Conservation (phyloP, 1,140 invertebrate species). For the Leptonema lineaticorne region DNA sequence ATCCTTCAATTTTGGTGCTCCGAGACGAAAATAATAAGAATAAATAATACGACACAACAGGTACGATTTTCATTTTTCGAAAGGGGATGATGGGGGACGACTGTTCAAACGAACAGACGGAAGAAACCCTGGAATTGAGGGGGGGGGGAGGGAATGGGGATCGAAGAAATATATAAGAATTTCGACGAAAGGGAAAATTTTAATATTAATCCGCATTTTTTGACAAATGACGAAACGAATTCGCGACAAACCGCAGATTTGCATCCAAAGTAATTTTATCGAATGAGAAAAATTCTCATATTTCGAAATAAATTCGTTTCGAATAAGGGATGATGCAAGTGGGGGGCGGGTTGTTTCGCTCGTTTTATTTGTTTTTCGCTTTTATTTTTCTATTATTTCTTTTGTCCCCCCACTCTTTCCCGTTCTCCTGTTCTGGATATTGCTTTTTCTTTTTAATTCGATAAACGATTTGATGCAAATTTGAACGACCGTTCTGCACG, state of each 20-base stretch:
- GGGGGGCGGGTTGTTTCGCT: background rate
- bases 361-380: no score
- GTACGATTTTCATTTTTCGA: no score
- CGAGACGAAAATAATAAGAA: conserved; percentile 18
- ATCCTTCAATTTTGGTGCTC: background rate
- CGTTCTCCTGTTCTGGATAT: no score
- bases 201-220: conserved; percentile 29
- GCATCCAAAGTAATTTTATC: background rate
- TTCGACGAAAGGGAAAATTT: conserved; percentile 20
- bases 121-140: no score
- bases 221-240: conserved; percentile 19
- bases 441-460: no score
- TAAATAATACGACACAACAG: conserved; percentile 19
- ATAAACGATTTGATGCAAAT: no score
- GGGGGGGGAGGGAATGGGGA: background rate
- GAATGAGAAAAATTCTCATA: background rate
- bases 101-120: no score
- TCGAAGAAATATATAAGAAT: background rate
- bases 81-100: no score
- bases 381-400: no score
- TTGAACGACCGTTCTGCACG: no score
- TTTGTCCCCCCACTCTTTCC: no score
- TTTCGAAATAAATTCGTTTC: background rate
- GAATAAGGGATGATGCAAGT: no score
- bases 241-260: conserved; percentile 1